Evolutionary conservation across 2,113 vertebrate genomes (phyloP), one percentile per base, ranked within the genome.

Genomic region (Gasterosteus nipponicus): DNA sequence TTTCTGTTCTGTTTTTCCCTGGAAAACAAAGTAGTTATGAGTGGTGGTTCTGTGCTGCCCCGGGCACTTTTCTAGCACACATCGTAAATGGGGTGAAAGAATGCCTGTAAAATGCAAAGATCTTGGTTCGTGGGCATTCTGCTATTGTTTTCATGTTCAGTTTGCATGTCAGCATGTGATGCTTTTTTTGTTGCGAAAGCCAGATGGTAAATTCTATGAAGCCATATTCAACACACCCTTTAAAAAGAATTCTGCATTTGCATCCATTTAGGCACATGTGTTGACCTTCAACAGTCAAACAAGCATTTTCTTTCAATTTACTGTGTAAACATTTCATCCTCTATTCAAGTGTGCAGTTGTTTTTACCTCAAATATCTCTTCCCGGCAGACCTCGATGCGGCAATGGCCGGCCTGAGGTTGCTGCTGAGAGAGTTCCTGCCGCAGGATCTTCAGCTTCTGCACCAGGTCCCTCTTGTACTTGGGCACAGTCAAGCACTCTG

Each of bases 361-460:
- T 38, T 22, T 54, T 88, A 98, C 97, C 97, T 98, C 97, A 91
- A 98, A 98, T 84, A 98, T 98, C 89, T 98, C 97, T 87, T 98
- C 97, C 19, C 97, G 96, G 86, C 96, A 98, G 86, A 98, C 97
- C 88, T 98, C 97, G 42, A 98, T 97, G 35, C 97, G 97, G 81
- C 97, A 98, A 67, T 98, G 97, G 19, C 97, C 97, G 0, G 97
- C 97, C 91, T 98, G 97, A 12, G 97, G 97, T 86, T 98, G 97
- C 62, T 98, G 97, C 80, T 97, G 96, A 22, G 96, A 96, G 54
- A 98, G 95, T 70, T 98, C 97, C 82, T 98, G 97, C 16, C 97
- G 80, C 78, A 98, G 92, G 87, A 96, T 96, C 92, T 98, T 98
- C 2, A 98, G 95, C 73, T 98, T 98, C 91, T 98, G 97, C 83